These are phyloP conservation scores for Dendroctonus valens DNA, from an alignment of 1,140 invertebrate species.

Conservation along the genomic window DNA sequence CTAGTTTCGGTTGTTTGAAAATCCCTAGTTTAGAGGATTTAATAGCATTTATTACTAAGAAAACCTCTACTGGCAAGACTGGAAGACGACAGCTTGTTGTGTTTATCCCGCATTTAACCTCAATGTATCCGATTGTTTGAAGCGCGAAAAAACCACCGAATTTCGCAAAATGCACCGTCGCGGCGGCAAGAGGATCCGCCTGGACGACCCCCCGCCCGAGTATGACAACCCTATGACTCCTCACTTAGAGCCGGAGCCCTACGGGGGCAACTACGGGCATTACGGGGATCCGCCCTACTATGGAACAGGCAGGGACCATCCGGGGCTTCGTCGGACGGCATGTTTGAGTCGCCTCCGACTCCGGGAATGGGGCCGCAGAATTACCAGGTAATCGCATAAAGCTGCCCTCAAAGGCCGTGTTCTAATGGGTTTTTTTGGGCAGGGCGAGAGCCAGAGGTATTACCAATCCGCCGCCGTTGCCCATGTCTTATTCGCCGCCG, in stretches of 20 bases:
- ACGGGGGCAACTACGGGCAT: slow-evolving; percentile 45
- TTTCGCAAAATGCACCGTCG: slow-evolving; percentile 67
- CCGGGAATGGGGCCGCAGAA: slow-evolving; percentile 46
- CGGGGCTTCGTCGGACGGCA: slow-evolving; percentile 42
- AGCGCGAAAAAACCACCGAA: background rate
- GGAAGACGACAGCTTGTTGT: too few relatives aligned
- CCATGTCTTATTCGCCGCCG: slow-evolving; percentile 40
- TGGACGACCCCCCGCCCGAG: slow-evolving; percentile 86
- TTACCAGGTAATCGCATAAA: slow-evolving; percentile 5
- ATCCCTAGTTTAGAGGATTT: too few relatives aligned
- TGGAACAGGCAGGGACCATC: slow-evolving; percentile 45
- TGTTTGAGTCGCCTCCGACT: slow-evolving; percentile 51
- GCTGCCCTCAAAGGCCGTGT: background rate
- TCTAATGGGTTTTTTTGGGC: background rate
- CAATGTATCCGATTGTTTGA: background rate
- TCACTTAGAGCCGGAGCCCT: slow-evolving; percentile 58
- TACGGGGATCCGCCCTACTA: slow-evolving; percentile 43
- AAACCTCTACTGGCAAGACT: too few relatives aligned
- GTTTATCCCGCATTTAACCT: too few relatives aligned
- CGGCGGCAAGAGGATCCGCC: slow-evolving; percentile 84
- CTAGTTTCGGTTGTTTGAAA: too few relatives aligned
- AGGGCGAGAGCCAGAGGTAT: slow-evolving; percentile 53
- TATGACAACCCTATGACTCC: slow-evolving; percentile 80
- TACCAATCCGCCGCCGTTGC: slow-evolving; percentile 39
- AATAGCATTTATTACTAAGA: too few relatives aligned